Conservation (phyloP, 1,140 invertebrate species). For the Mycetomoellerius zeteki region DNA sequence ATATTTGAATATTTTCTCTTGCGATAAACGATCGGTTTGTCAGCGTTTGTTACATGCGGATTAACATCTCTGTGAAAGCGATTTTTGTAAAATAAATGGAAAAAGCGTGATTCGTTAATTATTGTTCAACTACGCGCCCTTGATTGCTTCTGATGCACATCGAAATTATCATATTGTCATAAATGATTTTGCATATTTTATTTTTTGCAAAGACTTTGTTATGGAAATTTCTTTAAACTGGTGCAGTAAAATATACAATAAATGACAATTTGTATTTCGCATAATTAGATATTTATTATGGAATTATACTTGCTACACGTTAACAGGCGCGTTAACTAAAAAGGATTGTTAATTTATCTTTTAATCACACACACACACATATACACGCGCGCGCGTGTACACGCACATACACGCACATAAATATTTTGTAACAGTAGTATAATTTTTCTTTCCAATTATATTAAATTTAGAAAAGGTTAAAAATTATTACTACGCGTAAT, state of each 20-base stretch:
- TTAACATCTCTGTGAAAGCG: conserved; percentile 57
- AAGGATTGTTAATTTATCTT: conserved; percentile 13
- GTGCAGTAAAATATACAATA: conserved; percentile 24
- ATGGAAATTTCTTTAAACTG: conserved; percentile 59
- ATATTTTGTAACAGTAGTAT: background rate
- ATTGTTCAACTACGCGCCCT: conserved; percentile 50
- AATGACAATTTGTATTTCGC: conserved; percentile 48
- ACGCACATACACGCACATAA: too few relatives aligned
- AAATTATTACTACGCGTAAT: background rate
- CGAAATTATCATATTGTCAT: conserved; percentile 64
- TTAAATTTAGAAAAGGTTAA: background rate
- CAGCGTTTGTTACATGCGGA: conserved; percentile 51
- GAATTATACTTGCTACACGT: background rate
- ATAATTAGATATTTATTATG: conserved; percentile 43
- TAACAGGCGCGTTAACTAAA: conserved; percentile 9
- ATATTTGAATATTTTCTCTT: conserved; percentile 55
- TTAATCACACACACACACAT: too few relatives aligned
- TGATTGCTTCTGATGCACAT: conserved; percentile 59
- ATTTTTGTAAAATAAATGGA: conserved; percentile 45
- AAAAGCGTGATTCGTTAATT: conserved; percentile 60
- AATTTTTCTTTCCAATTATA: conserved; percentile 14
- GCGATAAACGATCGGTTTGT: conserved; percentile 56
- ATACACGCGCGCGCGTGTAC: too few relatives aligned
- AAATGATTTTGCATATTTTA: conserved; percentile 66
- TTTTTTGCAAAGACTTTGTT: conserved; percentile 48